Percentiles rank a stretch among this genome's conserved stretches.
Conservation (phyloP, 37 sponge, comb jelly and placozoan genomes). For the Aphrocallistes beatrix region DNA sequence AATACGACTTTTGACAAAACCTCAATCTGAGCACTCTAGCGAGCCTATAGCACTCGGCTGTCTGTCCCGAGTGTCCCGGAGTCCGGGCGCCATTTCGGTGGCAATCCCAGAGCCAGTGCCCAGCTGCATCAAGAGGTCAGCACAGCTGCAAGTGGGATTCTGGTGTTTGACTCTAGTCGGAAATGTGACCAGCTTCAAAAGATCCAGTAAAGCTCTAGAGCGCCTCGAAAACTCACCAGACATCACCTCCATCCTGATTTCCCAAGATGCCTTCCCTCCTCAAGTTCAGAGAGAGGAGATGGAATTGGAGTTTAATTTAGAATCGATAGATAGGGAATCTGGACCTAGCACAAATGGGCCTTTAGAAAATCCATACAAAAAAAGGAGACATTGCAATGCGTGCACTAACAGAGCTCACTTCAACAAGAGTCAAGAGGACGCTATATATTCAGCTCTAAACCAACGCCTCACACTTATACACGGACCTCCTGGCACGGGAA, state of each 20-base stretch:
- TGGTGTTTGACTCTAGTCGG: slow-evolving; percentile 42
- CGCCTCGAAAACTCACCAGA: background rate
- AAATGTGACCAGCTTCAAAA: slow-evolving; percentile 33
- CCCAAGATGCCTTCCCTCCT: background rate
- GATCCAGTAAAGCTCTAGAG: slow-evolving; percentile 28
- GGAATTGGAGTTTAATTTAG: background rate
- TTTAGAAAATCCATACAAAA: too few relatives aligned
- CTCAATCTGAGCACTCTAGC: background rate
- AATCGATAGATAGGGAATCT: too few relatives aligned
- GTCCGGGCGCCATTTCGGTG: slow-evolving; percentile 30
- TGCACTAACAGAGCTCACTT: background rate
- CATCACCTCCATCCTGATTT: background rate
- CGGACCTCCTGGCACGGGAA: slow-evolving; percentile 77
- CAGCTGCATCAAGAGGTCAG: slow-evolving; percentile 32
- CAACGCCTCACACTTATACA: slow-evolving; percentile 54
- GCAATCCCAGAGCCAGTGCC: slow-evolving; percentile 32
- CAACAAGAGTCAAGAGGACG: slow-evolving; percentile 37
- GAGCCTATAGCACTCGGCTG: slow-evolving; percentile 31
- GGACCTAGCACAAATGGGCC: too few relatives aligned
- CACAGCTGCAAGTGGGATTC: slow-evolving; percentile 19
- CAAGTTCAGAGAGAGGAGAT: background rate
- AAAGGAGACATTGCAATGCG: background rate
- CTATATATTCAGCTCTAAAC: slow-evolving; percentile 32
- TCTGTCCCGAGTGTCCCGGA: slow-evolving; percentile 20
- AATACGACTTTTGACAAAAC: slow-evolving; percentile 24